Conservation (phyloP, 2,797 vertebrate genomes). For the Phyllotis vaccarum region DNA sequence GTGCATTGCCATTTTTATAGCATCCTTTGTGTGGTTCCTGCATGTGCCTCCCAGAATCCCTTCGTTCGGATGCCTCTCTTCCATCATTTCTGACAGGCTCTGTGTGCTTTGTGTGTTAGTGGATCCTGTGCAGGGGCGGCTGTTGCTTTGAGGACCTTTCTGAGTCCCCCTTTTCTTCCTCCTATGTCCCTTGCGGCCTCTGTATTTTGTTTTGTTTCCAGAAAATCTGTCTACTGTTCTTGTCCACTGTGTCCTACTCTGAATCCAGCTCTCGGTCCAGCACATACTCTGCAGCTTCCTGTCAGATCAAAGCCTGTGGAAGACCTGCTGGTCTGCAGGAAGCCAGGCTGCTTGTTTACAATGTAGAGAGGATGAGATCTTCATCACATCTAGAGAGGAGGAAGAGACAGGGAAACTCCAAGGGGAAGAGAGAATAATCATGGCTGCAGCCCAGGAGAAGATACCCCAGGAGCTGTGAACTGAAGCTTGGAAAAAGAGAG, state of each 20-base stretch:
- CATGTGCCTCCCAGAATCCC: neutral
- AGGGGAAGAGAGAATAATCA: neutral
- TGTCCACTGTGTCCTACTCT: neutral
- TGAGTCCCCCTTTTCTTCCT: neutral
- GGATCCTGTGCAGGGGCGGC: neutral
- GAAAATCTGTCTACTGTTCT: neutral
- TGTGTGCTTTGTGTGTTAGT: neutral
- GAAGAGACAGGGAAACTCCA: neutral
- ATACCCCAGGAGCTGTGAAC: neutral
- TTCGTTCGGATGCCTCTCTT: neutral
- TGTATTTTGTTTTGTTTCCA: neutral
- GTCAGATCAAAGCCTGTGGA: neutral
- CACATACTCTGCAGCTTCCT: neutral
- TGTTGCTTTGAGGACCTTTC: constrained; percentile 17
- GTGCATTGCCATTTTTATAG: neutral
- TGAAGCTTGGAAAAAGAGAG: neutral
- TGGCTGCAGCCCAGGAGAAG: neutral
- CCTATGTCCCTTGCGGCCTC: neutral
- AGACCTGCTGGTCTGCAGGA: neutral
- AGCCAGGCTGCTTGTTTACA: neutral
- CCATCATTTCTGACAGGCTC: neutral
- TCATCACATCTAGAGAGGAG: neutral
- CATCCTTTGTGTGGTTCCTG: neutral
- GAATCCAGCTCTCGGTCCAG: neutral
- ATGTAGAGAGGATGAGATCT: neutral